Evolutionary conservation across 1,140 invertebrate genomes (phyloP), one percentile per base, ranked within the genome.

Genomic region (Cyrtorhinus lividipennis): DNA sequence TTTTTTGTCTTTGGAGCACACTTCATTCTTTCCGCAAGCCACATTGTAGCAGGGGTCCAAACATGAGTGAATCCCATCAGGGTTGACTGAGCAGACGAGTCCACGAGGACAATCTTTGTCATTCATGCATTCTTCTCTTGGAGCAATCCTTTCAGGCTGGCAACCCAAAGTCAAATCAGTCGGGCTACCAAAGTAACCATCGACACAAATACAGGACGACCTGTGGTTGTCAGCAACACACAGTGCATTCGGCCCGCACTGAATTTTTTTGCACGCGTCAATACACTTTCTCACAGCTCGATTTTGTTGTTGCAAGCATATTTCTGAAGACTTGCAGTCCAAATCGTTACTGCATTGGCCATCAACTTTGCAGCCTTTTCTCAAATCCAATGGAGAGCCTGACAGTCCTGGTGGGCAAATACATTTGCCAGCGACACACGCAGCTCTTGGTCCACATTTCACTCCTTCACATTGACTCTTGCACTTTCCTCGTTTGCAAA

Each of bases 171-270:
- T 75, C 15, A 89, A 74, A 72, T 92, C 85, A 66, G 80, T 83
- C 0, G 90, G 87, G 72, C 89, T 87, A 10, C 90, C 90, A 20
- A 77, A 73, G 70, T 84, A 90, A 0, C 86, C 86, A 63, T 90
- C 83, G 23, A 83, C 75, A 72, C 91, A 95, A 48, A 92, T 81
- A 71, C 91, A 95, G 12, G 86, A 82, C 1, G 89, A 88, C 45
- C 85, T 79, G 72, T 92, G 89, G 69, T 87, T 84, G 62, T 88
- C 81, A 22, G 85, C 81, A 0, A 92, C 79, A 70, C 91, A 95
- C 0, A 92, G 73, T 2, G 90, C 89, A 73, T 93, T 93, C 0
- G 90, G 89, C 13, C 91, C 91, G 72, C 91, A 94, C 69, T 92
- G 88, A 10, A 88, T 76, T 73, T 90, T 89, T 61, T 82, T 84